phyloP scores from a whole-genome alignment of 2,797 vertebrate species.

The Muscicapa striata region DNA sequence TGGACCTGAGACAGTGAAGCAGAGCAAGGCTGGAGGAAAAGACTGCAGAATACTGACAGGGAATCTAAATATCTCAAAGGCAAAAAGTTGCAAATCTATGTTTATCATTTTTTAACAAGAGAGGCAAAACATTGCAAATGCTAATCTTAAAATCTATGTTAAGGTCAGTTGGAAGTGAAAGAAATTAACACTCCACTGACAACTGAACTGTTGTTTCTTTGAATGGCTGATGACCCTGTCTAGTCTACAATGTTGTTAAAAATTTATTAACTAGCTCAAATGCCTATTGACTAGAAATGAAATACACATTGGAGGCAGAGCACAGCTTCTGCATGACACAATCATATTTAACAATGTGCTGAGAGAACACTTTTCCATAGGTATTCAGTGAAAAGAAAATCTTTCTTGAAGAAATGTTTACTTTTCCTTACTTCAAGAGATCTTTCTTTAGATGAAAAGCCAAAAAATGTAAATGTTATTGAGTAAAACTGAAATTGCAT shows the following conservation, averaged over 20 bases:
- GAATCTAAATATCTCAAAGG: conserved; percentile 66
- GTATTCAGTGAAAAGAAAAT: conserved; percentile 37
- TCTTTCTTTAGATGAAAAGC: conserved; percentile 46
- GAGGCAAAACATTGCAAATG: conserved; percentile 23
- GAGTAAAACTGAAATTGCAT: conserved; percentile 20
- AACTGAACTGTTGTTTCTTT: conserved; percentile 72
- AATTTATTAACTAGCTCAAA: conserved; percentile 86
- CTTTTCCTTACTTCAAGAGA: conserved; percentile 64
- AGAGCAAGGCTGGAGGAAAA: neutral
- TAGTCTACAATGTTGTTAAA: conserved; percentile 82
- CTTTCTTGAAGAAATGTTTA: conserved; percentile 81
- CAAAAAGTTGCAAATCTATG: conserved; percentile 46
- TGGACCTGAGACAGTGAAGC: neutral
- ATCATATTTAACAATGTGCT: conserved; percentile 83
- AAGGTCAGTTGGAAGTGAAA: conserved; percentile 50
- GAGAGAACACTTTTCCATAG: conserved; percentile 74
- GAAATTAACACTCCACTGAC: conserved; percentile 58
- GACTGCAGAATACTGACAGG: conserved; percentile 40
- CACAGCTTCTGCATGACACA: conserved; percentile 78
- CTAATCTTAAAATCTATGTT: conserved; percentile 48
- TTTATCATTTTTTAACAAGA: conserved; percentile 60
- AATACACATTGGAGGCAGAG: conserved; percentile 80
- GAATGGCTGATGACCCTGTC: conserved; percentile 85
- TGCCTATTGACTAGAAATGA: conserved; percentile 84
- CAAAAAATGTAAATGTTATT: conserved; percentile 30